Percentiles rank a stretch among this genome's conserved stretches.
phyloP scores from a whole-genome alignment of 2,113 vertebrate species.

The Passerina amoena region DNA sequence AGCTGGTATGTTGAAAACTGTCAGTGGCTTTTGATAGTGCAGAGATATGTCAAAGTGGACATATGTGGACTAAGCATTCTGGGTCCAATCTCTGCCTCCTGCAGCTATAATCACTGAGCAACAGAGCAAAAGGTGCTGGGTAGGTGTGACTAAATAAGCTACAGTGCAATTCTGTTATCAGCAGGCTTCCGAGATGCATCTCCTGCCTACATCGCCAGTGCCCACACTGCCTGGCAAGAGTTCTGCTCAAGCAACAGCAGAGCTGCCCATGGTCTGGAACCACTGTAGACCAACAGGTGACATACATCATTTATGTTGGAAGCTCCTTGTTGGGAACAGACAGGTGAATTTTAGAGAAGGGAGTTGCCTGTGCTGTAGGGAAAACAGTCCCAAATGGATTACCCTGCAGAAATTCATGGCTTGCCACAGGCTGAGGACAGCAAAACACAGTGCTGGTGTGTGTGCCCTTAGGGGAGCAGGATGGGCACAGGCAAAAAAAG shows the following conservation, averaged over 20 bases:
- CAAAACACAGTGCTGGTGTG: neutral
- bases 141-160: neutral
- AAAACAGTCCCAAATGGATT: neutral
- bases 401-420: neutral
- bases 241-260: neutral
- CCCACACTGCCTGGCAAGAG: neutral
- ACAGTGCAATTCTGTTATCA: neutral
- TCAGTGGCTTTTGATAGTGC: neutral
- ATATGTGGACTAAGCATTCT: neutral
- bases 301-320: neutral
- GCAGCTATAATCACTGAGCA: neutral
- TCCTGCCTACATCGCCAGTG: accelerated
- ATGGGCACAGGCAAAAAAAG: neutral
- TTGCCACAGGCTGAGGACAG: neutral
- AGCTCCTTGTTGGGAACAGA: neutral
- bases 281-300: neutral
- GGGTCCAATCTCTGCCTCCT: neutral
- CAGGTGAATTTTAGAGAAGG: neutral
- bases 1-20: neutral
- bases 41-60: neutral
- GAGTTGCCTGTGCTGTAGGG: neutral
- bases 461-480: neutral
- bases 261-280: neutral
- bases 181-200: neutral
- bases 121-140: neutral